Percentiles rank a stretch among this genome's conserved stretches.
phyloP scores from a whole-genome alignment of 1,140 invertebrate species.

The Coboldia fuscipes region DNA sequence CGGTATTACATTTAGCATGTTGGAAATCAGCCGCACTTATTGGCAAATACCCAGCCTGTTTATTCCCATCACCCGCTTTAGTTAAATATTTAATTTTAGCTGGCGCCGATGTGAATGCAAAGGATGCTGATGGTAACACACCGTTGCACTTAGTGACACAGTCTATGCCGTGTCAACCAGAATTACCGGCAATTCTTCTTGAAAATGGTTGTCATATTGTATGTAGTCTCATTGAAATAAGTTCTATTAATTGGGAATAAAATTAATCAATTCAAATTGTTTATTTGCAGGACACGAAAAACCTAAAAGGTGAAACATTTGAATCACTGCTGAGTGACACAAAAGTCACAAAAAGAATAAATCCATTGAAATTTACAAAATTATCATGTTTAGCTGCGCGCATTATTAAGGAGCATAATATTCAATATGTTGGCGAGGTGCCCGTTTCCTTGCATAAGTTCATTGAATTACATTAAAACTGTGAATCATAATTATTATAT shows the following conservation, averaged over 20 bases:
- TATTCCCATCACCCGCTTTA: constrained; percentile 51
- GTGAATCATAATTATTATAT: neutral
- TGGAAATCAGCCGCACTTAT: constrained; percentile 30
- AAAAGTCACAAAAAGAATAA: constrained; percentile 39
- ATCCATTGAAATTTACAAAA: constrained; percentile 54
- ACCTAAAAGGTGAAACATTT: constrained; percentile 57
- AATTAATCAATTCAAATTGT: neutral
- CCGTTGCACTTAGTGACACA: constrained; percentile 17
- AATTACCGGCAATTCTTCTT: constrained; percentile 46
- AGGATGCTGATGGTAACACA: constrained; percentile 51
- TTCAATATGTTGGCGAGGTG: constrained; percentile 12
- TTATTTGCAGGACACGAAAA: constrained; percentile 41
- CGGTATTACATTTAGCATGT: constrained; percentile 68
- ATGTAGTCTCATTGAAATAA: constrained; percentile 4
- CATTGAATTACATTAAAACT: constrained; percentile 16
- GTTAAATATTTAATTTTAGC: constrained; percentile 57
- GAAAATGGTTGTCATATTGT: constrained; percentile 58
- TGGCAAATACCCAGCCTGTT: constrained; percentile 47
- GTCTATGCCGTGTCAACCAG: constrained; percentile 32
- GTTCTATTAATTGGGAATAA: neutral
- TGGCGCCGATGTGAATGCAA: constrained; percentile 55
- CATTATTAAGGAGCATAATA: constrained; percentile 28
- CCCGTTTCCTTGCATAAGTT: constrained; percentile 15
- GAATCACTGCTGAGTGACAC: constrained; percentile 39
- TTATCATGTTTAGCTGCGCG: constrained; percentile 63